Percentiles rank a stretch among this genome's conserved stretches.
Conservation (phyloP, 2,113 vertebrate species). For the Uria lomvia region DNA sequence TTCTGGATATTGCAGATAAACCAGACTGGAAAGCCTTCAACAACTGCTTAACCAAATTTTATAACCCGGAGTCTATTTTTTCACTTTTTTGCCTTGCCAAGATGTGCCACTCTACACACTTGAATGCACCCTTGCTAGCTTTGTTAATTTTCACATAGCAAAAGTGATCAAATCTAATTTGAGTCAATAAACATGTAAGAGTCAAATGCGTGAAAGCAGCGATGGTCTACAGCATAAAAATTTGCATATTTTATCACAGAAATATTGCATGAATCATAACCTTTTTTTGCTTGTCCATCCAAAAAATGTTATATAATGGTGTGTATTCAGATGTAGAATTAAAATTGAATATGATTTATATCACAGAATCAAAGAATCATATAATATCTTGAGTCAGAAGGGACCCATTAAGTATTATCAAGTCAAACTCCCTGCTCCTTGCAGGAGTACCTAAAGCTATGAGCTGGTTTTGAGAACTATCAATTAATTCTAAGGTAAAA, state of each 20-base stretch:
- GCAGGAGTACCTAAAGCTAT: not conserved
- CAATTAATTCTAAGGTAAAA: not conserved
- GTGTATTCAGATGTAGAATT: not conserved
- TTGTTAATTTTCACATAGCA: not conserved
- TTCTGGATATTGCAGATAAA: not conserved
- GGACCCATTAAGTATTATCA: not conserved
- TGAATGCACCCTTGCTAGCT: not conserved
- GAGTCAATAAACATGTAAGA: not conserved
- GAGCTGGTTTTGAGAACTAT: not conserved
- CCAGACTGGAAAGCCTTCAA: not conserved
- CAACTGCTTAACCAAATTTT: not conserved
- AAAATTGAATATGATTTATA: not conserved
- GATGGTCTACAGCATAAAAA: not conserved
- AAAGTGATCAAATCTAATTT: conserved; percentile 3
- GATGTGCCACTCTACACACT: not conserved
- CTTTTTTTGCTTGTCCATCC: not conserved
- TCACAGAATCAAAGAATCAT: not conserved
- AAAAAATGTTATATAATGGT: not conserved
- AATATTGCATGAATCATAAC: not conserved
- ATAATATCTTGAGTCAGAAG: not conserved
- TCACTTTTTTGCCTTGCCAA: not conserved
- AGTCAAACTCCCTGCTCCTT: not conserved
- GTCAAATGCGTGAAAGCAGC: not conserved
- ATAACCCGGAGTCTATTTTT: not conserved
- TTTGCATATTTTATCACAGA: not conserved